Percentiles rank a stretch among this genome's conserved stretches.
Conservation (phyloP, 2,113 vertebrate genomes). For the Cebidichthys violaceus region DNA sequence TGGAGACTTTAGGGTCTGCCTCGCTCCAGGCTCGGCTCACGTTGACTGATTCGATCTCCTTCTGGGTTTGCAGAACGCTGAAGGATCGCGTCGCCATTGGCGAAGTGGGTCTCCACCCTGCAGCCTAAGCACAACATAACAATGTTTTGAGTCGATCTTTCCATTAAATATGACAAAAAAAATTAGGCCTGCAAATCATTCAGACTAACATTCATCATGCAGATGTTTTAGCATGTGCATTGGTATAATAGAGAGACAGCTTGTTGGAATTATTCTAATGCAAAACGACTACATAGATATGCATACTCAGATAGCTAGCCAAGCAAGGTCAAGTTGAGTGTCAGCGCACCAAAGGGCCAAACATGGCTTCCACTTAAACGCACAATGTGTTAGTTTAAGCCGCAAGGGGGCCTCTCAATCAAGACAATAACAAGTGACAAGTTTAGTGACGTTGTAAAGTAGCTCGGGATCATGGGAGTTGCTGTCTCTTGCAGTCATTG, state of each 20-base stretch:
- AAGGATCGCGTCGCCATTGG: slow-evolving; percentile 63
- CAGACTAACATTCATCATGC: background rate
- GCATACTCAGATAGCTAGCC: background rate
- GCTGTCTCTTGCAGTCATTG: background rate
- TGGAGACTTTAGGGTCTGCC: slow-evolving; percentile 17
- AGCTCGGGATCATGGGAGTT: background rate
- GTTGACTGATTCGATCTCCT: slow-evolving; percentile 62
- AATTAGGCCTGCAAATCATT: background rate
- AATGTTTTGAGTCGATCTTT: background rate
- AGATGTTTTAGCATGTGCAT: background rate
- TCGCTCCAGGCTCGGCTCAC: slow-evolving; percentile 17
- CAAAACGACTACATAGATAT: background rate
- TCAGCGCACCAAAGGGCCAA: background rate
- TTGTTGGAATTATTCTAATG: background rate
- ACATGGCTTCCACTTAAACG: background rate
- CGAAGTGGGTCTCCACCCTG: slow-evolving; percentile 46
- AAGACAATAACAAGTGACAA: no score
- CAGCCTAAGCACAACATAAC: background rate
- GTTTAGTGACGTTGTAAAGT: no score
- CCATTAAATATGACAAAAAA: background rate
- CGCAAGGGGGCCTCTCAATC: no score
- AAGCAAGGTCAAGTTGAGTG: background rate
- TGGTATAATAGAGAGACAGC: background rate
- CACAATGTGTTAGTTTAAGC: no score
- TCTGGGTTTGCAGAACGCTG: slow-evolving; percentile 48